Evolutionary conservation across 2,113 vertebrate species (phyloP), one percentile per base, ranked within the genome.

Genomic region (Siniperca chuatsi): DNA sequence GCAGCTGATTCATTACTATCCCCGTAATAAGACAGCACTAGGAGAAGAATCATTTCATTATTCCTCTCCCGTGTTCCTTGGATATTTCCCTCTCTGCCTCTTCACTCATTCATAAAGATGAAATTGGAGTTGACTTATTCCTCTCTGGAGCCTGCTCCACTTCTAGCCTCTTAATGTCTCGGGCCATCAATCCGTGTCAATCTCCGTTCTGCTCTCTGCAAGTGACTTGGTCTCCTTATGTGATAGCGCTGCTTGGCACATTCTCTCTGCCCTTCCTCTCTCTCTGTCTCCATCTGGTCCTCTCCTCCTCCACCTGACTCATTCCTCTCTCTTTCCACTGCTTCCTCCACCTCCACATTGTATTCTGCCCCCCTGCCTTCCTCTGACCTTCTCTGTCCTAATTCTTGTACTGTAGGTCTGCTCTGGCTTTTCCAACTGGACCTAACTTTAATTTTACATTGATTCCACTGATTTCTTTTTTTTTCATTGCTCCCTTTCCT

Each of bases 151-250:
- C 78, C 87, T 81, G 78, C 79, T 92, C 81, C 60, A 70, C 88
- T 89, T 84, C 75, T 33, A 83, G 75, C 88, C 81, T 84, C 83
- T 82, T 87, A 82, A 90, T 87, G 80, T 87, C 84, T 90, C 57
- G 33, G 84, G 58, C 85, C 90, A 90, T 93, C 86, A 90, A 83
- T 91, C 88, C 87, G 78, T 91, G 90, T 92, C 91, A 90, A 84
- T 86, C 84, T 87, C 70, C 83, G 83, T 93, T 92, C 67, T 66
- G 83, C 88, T 89, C 76, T 77, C 83, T 44, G 78, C 76, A 10
- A 86, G 83, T 60, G 75, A 75, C 87, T 91, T 55, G 55, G 75
- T 84, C 68, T 90, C 64, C 79, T 90, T 73, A 62, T 11, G 55
- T 84, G 81, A 78, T 68, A 73, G 70, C 83, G 82, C 79, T 40